Conservation (phyloP, 2,113 vertebrate species). For the Rhinolophus ferrumequinum region DNA sequence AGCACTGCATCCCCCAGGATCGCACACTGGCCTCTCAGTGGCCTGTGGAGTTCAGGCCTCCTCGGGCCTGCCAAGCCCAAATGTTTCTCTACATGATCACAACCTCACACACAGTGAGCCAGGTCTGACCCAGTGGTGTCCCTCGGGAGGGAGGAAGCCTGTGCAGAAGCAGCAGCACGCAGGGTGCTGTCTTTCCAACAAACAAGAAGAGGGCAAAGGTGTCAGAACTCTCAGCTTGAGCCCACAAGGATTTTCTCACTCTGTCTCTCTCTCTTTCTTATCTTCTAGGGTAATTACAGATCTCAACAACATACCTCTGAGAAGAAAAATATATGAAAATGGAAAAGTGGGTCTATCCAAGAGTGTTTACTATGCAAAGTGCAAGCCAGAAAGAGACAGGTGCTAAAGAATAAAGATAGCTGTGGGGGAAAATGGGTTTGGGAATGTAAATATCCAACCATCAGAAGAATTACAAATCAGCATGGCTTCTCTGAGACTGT, state of each 20-base stretch:
- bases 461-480: background rate
- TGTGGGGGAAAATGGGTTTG: background rate
- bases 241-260: background rate
- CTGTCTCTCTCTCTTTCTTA: background rate
- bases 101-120: background rate
- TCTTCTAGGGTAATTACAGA: background rate
- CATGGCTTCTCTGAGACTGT: background rate
- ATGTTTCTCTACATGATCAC: background rate
- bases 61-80: background rate
- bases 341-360: conserved; percentile 3
- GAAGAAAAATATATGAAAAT: conserved; percentile 24
- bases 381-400: conserved; percentile 29
- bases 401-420: background rate
- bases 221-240: background rate
- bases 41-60: background rate
- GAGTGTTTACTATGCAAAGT: conserved; percentile 3
- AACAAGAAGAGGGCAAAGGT: background rate
- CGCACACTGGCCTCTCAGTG: background rate
- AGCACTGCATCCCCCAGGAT: background rate
- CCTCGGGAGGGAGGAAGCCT: background rate
- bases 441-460: background rate
- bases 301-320: conserved; percentile 19
- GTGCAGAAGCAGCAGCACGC: background rate
- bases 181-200: background rate
- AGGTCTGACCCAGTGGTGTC: background rate